Evolutionary conservation across 2,888 invertebrate genomes (phyloP).

Genomic region (Trissolcus brochymenae): DNA sequence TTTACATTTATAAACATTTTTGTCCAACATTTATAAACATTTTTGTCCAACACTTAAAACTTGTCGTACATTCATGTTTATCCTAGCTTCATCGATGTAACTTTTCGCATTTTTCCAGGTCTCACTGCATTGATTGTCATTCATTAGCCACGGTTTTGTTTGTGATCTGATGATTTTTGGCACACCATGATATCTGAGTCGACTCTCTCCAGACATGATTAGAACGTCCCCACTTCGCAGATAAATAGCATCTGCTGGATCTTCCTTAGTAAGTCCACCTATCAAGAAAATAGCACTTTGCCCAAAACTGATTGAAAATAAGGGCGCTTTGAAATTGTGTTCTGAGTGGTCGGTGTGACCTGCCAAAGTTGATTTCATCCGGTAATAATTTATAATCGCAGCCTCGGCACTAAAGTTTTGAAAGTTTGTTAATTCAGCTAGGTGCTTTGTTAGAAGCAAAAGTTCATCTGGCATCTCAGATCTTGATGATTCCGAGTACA

Average conservation of each 20-base stretch:
- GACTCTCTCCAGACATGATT: slow-evolving; percentile 90
- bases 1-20: slow-evolving; percentile 66
- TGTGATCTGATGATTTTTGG: slow-evolving; percentile 85
- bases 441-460: slow-evolving; percentile 80
- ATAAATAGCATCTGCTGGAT: slow-evolving; percentile 83
- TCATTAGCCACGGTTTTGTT: slow-evolving; percentile 79
- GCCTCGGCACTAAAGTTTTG: slow-evolving; percentile 87
- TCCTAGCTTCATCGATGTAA: slow-evolving; percentile 80
- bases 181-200: slow-evolving; percentile 95
- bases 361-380: slow-evolving; percentile 92
- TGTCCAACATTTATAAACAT: slow-evolving; percentile 65
- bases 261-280: slow-evolving; percentile 86
- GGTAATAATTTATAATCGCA: slow-evolving; percentile 97
- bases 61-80: slow-evolving; percentile 96
- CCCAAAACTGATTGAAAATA: slow-evolving; percentile 97
- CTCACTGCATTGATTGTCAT: slow-evolving; percentile 62
- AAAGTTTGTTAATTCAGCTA: slow-evolving; percentile 81
- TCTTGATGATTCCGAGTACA: slow-evolving; percentile 83
- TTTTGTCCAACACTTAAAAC: slow-evolving; percentile 83
- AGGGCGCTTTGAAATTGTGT: slow-evolving; percentile 87
- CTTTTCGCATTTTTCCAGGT: slow-evolving; percentile 67
- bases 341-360: slow-evolving; percentile 98
- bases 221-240: slow-evolving; percentile 93
- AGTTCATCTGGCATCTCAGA: slow-evolving; percentile 87
- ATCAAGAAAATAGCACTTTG: slow-evolving; percentile 95